Base-by-base conservation (phyloP, 2,888 invertebrate species). In the Anorthoa munda region DNA sequence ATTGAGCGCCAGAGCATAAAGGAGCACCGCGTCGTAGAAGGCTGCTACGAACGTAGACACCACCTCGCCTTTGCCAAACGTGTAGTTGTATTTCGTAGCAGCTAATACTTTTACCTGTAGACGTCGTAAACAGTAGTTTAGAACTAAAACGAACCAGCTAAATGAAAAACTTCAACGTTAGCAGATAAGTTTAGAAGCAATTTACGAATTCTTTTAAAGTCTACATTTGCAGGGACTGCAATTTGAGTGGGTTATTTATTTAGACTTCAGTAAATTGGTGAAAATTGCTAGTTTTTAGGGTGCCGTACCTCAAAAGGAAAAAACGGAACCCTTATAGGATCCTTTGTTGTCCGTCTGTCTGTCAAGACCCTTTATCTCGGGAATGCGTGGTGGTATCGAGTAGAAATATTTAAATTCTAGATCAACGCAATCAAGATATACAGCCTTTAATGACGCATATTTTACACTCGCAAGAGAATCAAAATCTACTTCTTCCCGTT, bases 31-130 rank as follows among this genome's bases (percentile, higher is more conserved):
- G 90, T 99, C 99, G 94, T 99, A 99, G 94, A 99, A 99, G 2
- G 99, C 99, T 0, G 98, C 98, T 67, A 99, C 99, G 93, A 99
- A 99, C 53, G 98, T 98, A 78, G 99, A 99, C 56, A 99, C 98
- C 86, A 98, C 97, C 83, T 97, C 97, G 68, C 97, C 97, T 86
- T 97, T 97, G 18, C 97, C 97, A 85, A 98, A 98, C 0, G 97
- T 97, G 91, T 97, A 97, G 91, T 98, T 98, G 93, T 98, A 98
- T 86, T 97, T 97, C 76, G 96, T 96, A 59, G 97, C 96, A 1
- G 98, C 98, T 67, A 98, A 93, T 4, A 96, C 95, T 92, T 98
- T 98, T 23, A 98, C 98, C 97, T 97, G 93, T 31, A 59, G 31
- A 58, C 1, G n/a, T 45, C 31, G n/a, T 26, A 26, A 60, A 50